phyloP scores from a whole-genome alignment of 2,113 vertebrate species.

The Aphyosemion australe region DNA sequence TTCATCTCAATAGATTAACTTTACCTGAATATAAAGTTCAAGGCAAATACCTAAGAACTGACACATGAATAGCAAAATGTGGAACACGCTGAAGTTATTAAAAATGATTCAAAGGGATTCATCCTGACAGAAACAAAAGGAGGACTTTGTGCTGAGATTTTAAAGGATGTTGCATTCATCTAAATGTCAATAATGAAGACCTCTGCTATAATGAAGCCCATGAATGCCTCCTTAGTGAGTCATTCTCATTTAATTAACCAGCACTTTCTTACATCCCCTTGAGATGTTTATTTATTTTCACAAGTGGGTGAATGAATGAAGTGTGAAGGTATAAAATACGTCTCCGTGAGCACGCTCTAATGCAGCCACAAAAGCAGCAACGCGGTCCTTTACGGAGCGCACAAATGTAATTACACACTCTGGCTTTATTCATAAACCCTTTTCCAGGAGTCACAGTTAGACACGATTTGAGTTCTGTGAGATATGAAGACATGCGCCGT shows the following conservation, averaged over 20 bases:
- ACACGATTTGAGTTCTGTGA: slow-evolving; percentile 28
- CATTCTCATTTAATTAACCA: slow-evolving; percentile 39
- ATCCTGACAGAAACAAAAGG: neutral
- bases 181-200: slow-evolving; percentile 21
- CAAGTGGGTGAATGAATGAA: slow-evolving; percentile 31
- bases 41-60: neutral
- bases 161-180: neutral
- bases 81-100: neutral
- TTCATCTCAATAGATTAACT: neutral
- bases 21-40: neutral
- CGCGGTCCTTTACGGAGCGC: neutral
- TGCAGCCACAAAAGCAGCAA: slow-evolving; percentile 6
- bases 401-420: slow-evolving; percentile 2
- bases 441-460: slow-evolving; percentile 11
- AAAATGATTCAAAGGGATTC: neutral
- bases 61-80: neutral
- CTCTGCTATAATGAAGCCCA: slow-evolving; percentile 6
- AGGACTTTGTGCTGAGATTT: neutral
- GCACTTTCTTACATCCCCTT: slow-evolving; percentile 6
- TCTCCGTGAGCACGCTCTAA: slow-evolving; percentile 19
- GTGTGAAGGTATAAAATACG: slow-evolving; percentile 12
- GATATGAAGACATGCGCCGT: slow-evolving; percentile 33
- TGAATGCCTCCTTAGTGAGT: slow-evolving; percentile 2
- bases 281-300: slow-evolving; percentile 9
- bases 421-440: slow-evolving; percentile 17